Conservation (phyloP, 2,113 vertebrate genomes). For the Podiceps cristatus region DNA sequence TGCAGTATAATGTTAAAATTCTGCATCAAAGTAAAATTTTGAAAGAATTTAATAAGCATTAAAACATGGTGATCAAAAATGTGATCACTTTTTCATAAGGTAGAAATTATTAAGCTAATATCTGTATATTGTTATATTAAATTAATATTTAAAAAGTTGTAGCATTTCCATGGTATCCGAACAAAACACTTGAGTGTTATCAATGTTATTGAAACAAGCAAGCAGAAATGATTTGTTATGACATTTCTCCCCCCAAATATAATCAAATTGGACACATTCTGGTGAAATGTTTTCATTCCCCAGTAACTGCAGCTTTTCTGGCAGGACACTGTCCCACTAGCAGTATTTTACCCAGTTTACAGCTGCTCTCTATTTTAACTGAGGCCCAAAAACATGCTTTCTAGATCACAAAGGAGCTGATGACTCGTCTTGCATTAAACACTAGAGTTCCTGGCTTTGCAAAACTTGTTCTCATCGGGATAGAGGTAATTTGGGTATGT, state of each 20-base stretch:
- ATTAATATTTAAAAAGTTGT: background rate
- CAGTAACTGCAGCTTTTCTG: background rate
- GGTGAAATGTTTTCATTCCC: background rate
- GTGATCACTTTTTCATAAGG: background rate
- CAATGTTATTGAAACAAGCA: background rate
- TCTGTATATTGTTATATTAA: background rate
- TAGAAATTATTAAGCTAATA: background rate
- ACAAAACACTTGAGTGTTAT: background rate
- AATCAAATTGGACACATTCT: background rate
- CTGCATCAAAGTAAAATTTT: background rate
- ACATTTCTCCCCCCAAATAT: background rate
- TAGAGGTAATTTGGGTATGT: background rate
- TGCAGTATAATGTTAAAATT: background rate
- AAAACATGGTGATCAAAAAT: background rate
- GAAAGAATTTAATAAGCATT: background rate
- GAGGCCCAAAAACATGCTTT: background rate
- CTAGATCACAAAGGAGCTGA: background rate
- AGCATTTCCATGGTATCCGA: background rate
- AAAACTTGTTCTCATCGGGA: background rate
- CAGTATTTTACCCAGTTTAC: background rate
- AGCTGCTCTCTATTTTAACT: background rate
- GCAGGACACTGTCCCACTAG: background rate
- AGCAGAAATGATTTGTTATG: background rate
- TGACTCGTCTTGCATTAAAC: background rate
- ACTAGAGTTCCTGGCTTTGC: background rate